Evolutionary conservation across 2,888 invertebrate genomes (phyloP).

Genomic region (Lysandra coridon): DNA sequence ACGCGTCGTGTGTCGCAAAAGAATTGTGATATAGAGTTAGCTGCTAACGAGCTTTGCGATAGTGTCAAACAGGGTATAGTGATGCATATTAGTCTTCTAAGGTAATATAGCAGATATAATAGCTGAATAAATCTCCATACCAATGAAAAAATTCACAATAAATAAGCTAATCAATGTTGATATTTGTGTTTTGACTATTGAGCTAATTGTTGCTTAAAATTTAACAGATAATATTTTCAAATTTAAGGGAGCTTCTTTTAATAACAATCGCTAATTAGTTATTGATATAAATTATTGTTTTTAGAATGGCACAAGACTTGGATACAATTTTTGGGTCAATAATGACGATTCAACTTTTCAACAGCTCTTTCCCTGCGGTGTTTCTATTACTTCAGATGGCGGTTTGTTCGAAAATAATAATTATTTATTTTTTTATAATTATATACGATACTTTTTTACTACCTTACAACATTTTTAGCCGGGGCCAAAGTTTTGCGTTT

Average conservation of each 20-base stretch:
- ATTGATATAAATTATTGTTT: background rate
- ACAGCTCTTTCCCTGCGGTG: conserved; percentile 64
- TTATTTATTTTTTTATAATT: no score
- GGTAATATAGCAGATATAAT: conserved; percentile 44
- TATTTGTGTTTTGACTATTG: no score
- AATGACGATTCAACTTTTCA: conserved; percentile 64
- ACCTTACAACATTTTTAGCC: no score
- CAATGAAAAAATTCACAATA: no score
- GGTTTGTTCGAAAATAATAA: conserved; percentile 39
- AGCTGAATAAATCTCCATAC: background rate
- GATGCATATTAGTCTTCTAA: conserved; percentile 64
- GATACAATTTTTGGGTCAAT: conserved; percentile 66
- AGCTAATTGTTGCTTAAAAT: no score
- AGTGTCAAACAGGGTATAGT: conserved; percentile 62
- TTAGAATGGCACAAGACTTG: conserved; percentile 55
- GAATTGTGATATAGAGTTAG: conserved; percentile 44
- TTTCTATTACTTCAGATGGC: conserved; percentile 55
- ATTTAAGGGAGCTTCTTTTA: no score
- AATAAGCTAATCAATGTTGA: no score
- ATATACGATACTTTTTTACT: no score
- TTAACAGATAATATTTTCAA: no score
- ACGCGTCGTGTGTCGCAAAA: conserved; percentile 46
- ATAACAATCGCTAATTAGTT: no score
- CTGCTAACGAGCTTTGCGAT: conserved; percentile 52
- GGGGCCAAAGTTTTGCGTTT: no score